Percentiles rank a stretch among this genome's conserved stretches.
Evolutionary conservation across 1,140 invertebrate species (phyloP).

Genomic region (Drosophila jambulina): DNA sequence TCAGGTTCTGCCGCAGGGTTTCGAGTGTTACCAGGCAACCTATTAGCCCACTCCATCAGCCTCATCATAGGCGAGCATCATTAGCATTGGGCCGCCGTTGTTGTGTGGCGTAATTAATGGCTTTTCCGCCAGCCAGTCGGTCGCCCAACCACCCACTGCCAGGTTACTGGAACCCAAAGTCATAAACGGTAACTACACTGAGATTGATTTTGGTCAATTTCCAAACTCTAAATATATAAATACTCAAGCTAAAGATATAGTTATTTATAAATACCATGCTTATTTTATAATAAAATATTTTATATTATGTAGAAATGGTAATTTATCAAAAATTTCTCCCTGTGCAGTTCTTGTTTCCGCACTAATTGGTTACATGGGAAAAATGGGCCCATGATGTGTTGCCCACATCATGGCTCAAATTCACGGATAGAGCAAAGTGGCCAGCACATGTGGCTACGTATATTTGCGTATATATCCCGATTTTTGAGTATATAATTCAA

Average conservation of each 20-base stretch:
- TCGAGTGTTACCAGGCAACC: slow-evolving; percentile 36
- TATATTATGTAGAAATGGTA: neutral
- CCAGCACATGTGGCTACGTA: neutral
- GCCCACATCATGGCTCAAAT: slow-evolving; percentile 22
- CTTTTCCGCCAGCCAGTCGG: slow-evolving; percentile 6
- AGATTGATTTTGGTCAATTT: neutral
- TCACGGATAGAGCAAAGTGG: neutral
- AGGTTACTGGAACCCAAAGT: slow-evolving; percentile 24
- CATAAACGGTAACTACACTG: slow-evolving; percentile 22
- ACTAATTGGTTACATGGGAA: slow-evolving; percentile 45
- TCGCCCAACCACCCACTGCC: slow-evolving; percentile 14
- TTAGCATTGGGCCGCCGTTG: slow-evolving; percentile 30
- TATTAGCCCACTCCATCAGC: slow-evolving; percentile 46
- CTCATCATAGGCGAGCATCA: slow-evolving; percentile 40
- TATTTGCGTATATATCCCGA: slow-evolving; percentile 15
- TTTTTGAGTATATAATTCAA: neutral
- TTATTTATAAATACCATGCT: neutral
- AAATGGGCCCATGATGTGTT: slow-evolving; percentile 4
- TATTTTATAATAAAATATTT: neutral
- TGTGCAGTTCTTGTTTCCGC: slow-evolving; percentile 12
- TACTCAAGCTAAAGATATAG: neutral
- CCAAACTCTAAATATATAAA: neutral
- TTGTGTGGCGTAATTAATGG: slow-evolving; percentile 47
- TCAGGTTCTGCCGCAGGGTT: neutral
- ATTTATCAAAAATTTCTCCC: neutral